phyloP scores from a whole-genome alignment of 2,113 vertebrate species.

The Sphaerodactylus townsendi region DNA sequence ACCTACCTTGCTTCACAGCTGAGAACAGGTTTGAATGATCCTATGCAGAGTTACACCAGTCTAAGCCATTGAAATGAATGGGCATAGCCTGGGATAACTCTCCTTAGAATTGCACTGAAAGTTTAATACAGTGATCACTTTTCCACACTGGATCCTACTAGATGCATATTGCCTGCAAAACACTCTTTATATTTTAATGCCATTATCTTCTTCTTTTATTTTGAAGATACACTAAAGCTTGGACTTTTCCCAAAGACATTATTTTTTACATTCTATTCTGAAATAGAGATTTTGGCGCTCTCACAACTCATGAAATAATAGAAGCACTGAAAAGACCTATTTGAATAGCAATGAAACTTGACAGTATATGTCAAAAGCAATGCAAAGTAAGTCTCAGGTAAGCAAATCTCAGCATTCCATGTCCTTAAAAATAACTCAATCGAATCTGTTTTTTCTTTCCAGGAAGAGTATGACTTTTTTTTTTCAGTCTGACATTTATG shows the following conservation, averaged over 20 bases:
- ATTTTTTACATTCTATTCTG: constrained; percentile 1
- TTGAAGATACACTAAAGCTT: background rate
- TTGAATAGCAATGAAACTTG: constrained; percentile 8
- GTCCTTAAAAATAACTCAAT: constrained; percentile 21
- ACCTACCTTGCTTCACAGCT: background rate
- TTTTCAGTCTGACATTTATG: background rate
- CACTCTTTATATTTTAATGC: background rate
- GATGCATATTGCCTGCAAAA: background rate
- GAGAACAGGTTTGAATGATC: background rate
- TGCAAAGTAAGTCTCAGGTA: background rate
- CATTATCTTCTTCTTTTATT: background rate
- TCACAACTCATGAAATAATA: rapidly evolving
- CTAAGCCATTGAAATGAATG: too few relatives aligned
- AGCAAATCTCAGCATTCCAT: background rate
- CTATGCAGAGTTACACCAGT: too few relatives aligned
- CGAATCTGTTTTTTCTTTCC: background rate
- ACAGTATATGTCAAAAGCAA: constrained; percentile 17
- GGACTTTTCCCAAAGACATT: constrained; percentile 11
- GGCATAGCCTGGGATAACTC: too few relatives aligned
- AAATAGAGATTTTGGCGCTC: background rate
- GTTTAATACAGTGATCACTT: too few relatives aligned
- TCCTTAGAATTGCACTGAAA: too few relatives aligned
- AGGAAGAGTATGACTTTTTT: background rate
- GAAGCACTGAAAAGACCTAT: background rate
- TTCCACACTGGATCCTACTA: background rate